Evolutionary conservation across 2,797 vertebrate genomes (phyloP).

Genomic region (Telmatherina bonti): DNA sequence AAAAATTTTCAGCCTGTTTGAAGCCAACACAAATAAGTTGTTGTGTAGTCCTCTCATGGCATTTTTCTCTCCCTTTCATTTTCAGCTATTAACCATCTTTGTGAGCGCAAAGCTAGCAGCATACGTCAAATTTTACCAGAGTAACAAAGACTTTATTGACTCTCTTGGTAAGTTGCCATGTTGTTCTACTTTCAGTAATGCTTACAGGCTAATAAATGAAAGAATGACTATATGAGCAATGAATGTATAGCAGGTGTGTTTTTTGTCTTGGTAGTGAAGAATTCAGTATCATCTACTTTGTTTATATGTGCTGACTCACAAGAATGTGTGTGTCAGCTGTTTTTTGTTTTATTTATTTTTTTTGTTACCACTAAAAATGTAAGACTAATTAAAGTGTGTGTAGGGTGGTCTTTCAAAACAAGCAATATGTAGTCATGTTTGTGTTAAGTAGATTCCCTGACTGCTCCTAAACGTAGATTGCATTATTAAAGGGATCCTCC

Average conservation of each 20-base stretch:
- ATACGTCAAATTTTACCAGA: slow-evolving; percentile 98
- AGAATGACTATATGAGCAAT: neutral
- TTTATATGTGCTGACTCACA: slow-evolving; percentile 49
- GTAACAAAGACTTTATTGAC: slow-evolving; percentile 99
- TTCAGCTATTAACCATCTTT: slow-evolving; percentile 97
- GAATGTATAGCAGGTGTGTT: neutral
- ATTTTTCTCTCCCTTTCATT: slow-evolving; percentile 34
- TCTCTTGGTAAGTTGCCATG: slow-evolving; percentile 91
- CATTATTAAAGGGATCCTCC: slow-evolving; percentile 77
- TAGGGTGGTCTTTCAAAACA: slow-evolving; percentile 73
- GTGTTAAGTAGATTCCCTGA: slow-evolving; percentile 71
- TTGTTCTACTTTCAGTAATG: neutral
- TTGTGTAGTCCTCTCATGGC: neutral
- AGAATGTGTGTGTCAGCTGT: slow-evolving; percentile 77
- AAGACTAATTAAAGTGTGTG: slow-evolving; percentile 70
- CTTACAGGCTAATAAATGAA: neutral
- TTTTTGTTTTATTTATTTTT: slow-evolving; percentile 28
- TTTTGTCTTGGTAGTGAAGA: neutral
- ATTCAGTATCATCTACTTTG: neutral
- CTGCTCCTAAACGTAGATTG: slow-evolving; percentile 56
- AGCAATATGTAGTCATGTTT: slow-evolving; percentile 59
- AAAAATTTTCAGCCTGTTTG: neutral
- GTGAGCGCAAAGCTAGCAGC: slow-evolving; percentile 95
- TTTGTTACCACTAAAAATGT: slow-evolving; percentile 44
- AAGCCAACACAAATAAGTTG: neutral